Percentiles rank a stretch among this genome's conserved stretches.
Conservation (phyloP, 1,140 invertebrate species). For the Drosophila neocordata region DNA sequence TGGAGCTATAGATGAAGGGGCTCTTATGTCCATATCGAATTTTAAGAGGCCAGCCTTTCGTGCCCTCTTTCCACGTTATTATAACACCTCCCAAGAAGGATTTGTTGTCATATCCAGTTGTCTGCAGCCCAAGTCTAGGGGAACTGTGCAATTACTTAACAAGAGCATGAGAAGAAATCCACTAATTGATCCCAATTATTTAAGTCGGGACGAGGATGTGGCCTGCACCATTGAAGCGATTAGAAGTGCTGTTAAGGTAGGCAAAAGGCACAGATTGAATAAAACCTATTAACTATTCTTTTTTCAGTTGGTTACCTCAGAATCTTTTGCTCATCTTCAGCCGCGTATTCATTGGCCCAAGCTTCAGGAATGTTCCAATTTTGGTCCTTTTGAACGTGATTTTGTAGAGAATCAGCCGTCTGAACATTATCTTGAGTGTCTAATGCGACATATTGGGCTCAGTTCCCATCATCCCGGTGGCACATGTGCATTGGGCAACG, state of each 20-base stretch:
- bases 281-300: neutral
- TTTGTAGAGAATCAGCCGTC: conserved; percentile 78
- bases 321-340: conserved; percentile 85
- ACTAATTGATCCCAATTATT: conserved; percentile 89
- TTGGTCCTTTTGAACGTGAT: conserved; percentile 71
- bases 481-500: conserved; percentile 86
- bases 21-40: conserved; percentile 87
- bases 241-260: conserved; percentile 84
- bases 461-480: conserved; percentile 88
- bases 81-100: conserved; percentile 86
- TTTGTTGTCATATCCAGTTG: conserved; percentile 87
- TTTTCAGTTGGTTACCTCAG: conserved; percentile 82
- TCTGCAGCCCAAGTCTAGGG: conserved; percentile 87
- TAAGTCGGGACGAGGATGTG: conserved; percentile 86
- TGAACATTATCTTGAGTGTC: conserved; percentile 87
- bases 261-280: no score
- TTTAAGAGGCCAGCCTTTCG: conserved; percentile 86
- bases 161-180: conserved; percentile 85
- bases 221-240: conserved; percentile 86
- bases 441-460: conserved; percentile 86
- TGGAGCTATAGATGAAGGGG: conserved; percentile 86
- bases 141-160: conserved; percentile 85
- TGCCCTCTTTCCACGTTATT: conserved; percentile 86
- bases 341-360: conserved; percentile 87
- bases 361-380: conserved; percentile 85